A percentile compares a stretch with the other conserved stretches of the same genome.
phyloP scores from a whole-genome alignment of 2,888 invertebrate genomes.

The Drosophila borborema region DNA sequence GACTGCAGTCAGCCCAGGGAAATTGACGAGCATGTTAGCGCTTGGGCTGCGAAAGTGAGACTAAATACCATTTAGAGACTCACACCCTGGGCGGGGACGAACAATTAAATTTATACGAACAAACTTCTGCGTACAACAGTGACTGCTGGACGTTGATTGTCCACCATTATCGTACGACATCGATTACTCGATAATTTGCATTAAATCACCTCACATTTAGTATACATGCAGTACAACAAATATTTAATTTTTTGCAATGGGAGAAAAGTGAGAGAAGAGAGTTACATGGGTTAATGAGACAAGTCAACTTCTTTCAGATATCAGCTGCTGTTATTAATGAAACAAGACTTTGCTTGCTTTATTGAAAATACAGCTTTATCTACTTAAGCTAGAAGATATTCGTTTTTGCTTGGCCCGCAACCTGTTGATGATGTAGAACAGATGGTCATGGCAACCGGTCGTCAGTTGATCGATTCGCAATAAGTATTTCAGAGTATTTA shows the following conservation, averaged over 20 bases:
- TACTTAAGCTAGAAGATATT: too few species aligned
- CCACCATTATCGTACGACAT: background rate
- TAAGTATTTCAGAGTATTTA: constrained; percentile 47
- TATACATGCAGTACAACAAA: too few species aligned
- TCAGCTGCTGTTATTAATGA: too few species aligned
- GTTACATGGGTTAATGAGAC: too few species aligned
- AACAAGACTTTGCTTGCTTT: too few species aligned
- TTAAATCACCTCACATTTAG: too few species aligned
- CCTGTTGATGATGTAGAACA: constrained; percentile 28
- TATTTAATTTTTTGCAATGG: too few species aligned
- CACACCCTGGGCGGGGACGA: background rate
- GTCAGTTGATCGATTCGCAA: constrained; percentile 55
- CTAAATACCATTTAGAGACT: background rate
- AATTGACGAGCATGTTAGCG: background rate
- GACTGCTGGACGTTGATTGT: background rate
- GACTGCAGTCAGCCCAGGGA: background rate
- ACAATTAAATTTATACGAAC: background rate
- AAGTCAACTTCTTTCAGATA: too few species aligned
- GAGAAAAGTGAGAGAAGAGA: too few species aligned
- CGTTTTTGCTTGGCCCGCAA: background rate
- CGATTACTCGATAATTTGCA: background rate
- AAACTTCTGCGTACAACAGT: background rate
- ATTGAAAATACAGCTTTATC: too few species aligned
- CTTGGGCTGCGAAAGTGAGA: background rate
- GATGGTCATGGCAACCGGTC: constrained; percentile 45